Percentiles rank a stretch among this genome's conserved stretches.
phyloP scores from a whole-genome alignment of 2,888 invertebrate species.

The Horisme vitalbata region DNA sequence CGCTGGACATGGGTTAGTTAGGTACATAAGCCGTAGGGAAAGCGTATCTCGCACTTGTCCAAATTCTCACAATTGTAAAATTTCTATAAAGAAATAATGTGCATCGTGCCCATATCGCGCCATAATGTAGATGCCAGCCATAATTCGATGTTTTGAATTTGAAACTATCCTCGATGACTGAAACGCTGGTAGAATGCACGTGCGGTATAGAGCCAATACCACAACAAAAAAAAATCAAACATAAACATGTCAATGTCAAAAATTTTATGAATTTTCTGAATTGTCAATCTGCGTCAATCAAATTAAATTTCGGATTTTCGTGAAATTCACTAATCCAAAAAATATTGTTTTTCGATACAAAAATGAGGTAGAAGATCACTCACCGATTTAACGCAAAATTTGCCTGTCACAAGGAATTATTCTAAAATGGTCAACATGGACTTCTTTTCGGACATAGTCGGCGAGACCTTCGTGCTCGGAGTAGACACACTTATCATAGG shows the following conservation, averaged over 20 bases:
- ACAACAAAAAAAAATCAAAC: not conserved
- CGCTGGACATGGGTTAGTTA: too few relatives aligned
- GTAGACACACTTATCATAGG: slow-evolving; percentile 89
- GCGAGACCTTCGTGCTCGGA: slow-evolving; percentile 88
- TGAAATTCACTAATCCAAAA: slow-evolving; percentile 10
- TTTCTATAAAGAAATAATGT: too few relatives aligned
- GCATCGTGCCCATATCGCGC: too few relatives aligned
- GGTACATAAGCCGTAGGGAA: too few relatives aligned
- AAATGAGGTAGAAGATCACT: slow-evolving; percentile 25
- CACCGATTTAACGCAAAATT: not conserved
- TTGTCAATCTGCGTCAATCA: not conserved
- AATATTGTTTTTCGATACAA: slow-evolving; percentile 8
- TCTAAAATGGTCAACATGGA: slow-evolving; percentile 77
- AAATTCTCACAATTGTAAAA: too few relatives aligned
- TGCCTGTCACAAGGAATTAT: slow-evolving; percentile 3
- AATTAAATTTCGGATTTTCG: not conserved
- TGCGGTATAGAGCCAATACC: too few relatives aligned
- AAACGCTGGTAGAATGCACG: too few relatives aligned
- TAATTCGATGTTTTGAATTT: too few relatives aligned
- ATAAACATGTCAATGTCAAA: not conserved
- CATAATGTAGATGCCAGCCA: too few relatives aligned
- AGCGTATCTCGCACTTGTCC: too few relatives aligned
- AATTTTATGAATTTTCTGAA: not conserved
- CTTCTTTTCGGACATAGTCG: slow-evolving; percentile 83
- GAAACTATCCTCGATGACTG: too few relatives aligned